Evolutionary conservation across 1,140 invertebrate species (phyloP).

Genomic region (Tetraneura akinire): DNA sequence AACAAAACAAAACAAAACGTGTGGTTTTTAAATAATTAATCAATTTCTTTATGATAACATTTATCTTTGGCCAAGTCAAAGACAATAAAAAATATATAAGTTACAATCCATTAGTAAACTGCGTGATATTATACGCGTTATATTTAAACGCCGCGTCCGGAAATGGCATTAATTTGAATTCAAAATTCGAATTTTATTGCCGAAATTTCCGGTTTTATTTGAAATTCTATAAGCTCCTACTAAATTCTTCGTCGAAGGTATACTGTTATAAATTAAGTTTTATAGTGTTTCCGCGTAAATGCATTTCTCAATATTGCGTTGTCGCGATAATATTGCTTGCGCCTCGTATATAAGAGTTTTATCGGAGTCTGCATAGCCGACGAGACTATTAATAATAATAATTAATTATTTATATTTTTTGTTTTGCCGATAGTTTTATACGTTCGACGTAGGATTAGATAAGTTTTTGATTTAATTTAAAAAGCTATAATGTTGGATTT

Average conservation of each 20-base stretch:
- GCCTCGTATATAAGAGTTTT: neutral
- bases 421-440: neutral
- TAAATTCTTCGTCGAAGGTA: neutral
- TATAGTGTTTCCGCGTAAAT: constrained; percentile 27
- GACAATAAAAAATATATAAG: too few species aligned
- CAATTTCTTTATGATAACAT: too few species aligned
- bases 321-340: neutral
- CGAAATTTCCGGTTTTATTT: neutral
- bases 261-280: constrained; percentile 8
- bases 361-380: neutral
- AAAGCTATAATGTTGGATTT: neutral
- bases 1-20: too few species aligned
- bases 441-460: neutral
- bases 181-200: neutral
- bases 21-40: too few species aligned
- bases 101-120: too few species aligned
- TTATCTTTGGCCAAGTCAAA: too few species aligned
- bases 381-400: neutral
- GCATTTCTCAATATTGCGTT: neutral
- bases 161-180: neutral
- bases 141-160: too few species aligned
- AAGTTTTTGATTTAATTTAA: neutral
- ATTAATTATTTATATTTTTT: neutral
- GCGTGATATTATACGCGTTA: too few species aligned
- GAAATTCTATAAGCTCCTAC: neutral